phyloP scores from a whole-genome alignment of 1,140 invertebrate genomes.

The Lordiphosa clarofinis region DNA sequence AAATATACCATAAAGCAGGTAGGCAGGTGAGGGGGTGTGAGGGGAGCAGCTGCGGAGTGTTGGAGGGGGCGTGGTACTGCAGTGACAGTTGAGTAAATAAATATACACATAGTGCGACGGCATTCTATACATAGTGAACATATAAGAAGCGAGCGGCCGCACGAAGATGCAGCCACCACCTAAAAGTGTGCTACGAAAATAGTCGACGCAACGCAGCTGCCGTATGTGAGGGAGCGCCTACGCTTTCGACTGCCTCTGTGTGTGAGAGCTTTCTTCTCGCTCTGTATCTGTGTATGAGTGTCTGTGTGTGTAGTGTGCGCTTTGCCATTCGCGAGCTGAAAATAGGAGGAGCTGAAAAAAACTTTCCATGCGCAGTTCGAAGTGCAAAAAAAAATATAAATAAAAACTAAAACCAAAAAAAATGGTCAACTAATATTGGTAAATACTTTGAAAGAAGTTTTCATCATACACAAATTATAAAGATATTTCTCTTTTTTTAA shows the following conservation, averaged over 20 bases:
- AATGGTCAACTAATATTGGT: slow-evolving; percentile 15
- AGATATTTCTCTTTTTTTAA: no score
- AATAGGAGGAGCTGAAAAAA: slow-evolving; percentile 74
- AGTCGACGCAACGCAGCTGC: slow-evolving; percentile 47
- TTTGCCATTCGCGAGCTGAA: slow-evolving; percentile 69
- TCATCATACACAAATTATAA: background rate
- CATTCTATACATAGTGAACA: slow-evolving; percentile 4
- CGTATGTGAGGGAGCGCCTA: slow-evolving; percentile 60
- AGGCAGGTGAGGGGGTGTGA: background rate
- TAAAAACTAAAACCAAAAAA: slow-evolving; percentile 25
- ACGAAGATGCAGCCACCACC: slow-evolving; percentile 72
- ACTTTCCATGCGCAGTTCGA: slow-evolving; percentile 71
- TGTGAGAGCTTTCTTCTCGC: slow-evolving; percentile 28
- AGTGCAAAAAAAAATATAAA: slow-evolving; percentile 26
- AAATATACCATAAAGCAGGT: slow-evolving; percentile 39
- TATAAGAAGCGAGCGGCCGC: slow-evolving; percentile 24
- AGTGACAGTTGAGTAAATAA: slow-evolving; percentile 74
- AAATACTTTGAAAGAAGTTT: slow-evolving; percentile 5
- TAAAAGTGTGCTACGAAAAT: slow-evolving; percentile 77
- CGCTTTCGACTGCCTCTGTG: slow-evolving; percentile 26
- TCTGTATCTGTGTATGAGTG: slow-evolving; percentile 13
- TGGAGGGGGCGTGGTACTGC: slow-evolving; percentile 39
- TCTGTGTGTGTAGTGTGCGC: slow-evolving; percentile 51
- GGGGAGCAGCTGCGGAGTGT: background rate
- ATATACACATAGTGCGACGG: slow-evolving; percentile 18